Evolutionary conservation across 2,113 vertebrate species (phyloP), one percentile per base, ranked within the genome.

Genomic region (Gorilla gorilla): DNA sequence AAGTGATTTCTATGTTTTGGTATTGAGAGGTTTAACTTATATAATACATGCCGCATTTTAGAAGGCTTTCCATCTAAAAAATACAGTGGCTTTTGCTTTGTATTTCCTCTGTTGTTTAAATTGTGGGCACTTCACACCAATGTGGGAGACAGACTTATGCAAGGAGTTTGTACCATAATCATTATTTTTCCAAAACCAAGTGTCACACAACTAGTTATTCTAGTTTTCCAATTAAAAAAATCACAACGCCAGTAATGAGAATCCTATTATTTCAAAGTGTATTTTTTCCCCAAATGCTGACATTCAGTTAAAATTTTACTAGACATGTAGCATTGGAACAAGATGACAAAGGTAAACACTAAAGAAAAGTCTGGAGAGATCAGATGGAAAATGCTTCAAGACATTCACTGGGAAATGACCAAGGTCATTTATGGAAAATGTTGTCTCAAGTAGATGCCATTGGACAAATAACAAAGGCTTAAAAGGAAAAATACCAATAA

Each of bases 61-160:
- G 61, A 90, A 90, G 13, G 8, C 1, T n/a, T 93, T 85, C 59
- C n/a, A 48, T 25, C 55, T 78, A 70, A 73, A 91, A 90, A 82
- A 48, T 55, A 70, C 40, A 75, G 57, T 64, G 35, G 16, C 30
- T 61, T 95, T 93, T 79, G 13, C 27, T 59, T 55, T 35, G 66
- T 79, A 87, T 90, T 94, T 79, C 13, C 35, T 93, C 43, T 90
- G 4, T 79, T 70, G 10, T n/a, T 94, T 96, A 75, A 68, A 93
- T 90, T 90, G 40, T 50, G 66, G 3, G 5, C 88, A 18, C 64
- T 82, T 96, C 6, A 78, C 9, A 85, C 14, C 82, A 85, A 20
- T 72, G 45, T 84, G 3, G 11, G 7, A 20, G 18, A n/a, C 50
- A 57, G 30, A 89, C 3, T 90, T 35, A 85, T 40, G 2, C 11